These are phyloP conservation scores for Leucophenga maculata DNA, from an alignment of 2,888 invertebrate species.

Conservation along the genomic window DNA sequence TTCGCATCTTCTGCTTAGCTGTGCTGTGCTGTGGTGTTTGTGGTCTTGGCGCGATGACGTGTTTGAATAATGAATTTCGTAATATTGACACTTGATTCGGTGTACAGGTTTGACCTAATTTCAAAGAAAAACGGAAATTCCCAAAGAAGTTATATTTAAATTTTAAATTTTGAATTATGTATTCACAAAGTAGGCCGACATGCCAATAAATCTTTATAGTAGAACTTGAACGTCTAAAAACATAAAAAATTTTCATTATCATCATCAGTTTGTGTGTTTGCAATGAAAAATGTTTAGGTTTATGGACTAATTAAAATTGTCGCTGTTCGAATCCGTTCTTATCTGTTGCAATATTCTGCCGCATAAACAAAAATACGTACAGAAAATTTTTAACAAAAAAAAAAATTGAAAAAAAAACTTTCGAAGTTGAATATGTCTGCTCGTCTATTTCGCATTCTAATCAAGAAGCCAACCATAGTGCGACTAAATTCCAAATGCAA, in stretches of 20 bases:
- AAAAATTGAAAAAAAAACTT: neutral
- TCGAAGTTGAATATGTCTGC: neutral
- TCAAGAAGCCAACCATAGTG: no score
- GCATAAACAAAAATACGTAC: no score
- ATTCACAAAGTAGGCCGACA: neutral
- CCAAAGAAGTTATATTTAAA: neutral
- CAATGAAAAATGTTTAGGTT: no score
- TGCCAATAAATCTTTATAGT: neutral
- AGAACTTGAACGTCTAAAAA: neutral
- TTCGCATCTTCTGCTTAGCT: constrained; percentile 24
- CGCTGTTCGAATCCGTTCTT: no score
- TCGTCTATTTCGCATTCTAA: no score
- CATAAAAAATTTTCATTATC: no score
- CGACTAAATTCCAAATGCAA: no score
- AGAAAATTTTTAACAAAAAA: no score
- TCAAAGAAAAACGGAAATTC: constrained; percentile 8
- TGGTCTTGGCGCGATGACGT: constrained; percentile 38
- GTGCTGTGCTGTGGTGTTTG: no score
- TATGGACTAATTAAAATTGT: no score
- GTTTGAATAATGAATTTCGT: constrained; percentile 50
- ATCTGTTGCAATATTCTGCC: no score
- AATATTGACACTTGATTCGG: constrained; percentile 53
- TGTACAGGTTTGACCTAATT: constrained; percentile 59
- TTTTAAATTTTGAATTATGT: neutral
- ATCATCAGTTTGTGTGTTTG: no score